Evolutionary conservation across 2,888 invertebrate genomes (phyloP).

Genomic region (Drosophila subsilvestris): DNA sequence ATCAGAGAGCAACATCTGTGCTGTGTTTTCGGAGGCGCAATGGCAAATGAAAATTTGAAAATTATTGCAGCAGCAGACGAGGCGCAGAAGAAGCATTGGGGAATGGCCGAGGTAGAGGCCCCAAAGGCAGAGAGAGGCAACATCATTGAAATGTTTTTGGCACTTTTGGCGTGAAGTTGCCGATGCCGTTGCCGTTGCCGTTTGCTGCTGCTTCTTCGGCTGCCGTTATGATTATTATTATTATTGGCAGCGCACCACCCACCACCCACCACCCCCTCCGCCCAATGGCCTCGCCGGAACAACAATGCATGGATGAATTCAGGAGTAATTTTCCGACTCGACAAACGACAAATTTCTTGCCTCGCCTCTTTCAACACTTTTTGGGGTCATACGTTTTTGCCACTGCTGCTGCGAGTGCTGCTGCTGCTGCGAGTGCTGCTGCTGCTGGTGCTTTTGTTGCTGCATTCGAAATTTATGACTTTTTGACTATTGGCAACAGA

Average conservation of each 20-base stretch:
- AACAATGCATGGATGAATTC: conserved; percentile 73
- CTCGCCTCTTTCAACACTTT: conserved; percentile 42
- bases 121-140: conserved; percentile 41
- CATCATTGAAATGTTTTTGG: conserved; percentile 76
- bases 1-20: conserved; percentile 66
- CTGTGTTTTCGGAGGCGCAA: conserved; percentile 58
- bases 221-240: conserved; percentile 76
- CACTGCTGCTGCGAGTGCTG: conserved; percentile 46
- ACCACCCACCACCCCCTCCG: background rate
- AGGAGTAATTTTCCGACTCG: conserved; percentile 45
- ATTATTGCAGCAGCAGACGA: conserved; percentile 74
- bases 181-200: conserved; percentile 26
- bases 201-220: background rate
- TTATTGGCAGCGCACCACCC: conserved; percentile 56
- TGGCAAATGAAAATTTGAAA: conserved; percentile 77
- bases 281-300: conserved; percentile 25
- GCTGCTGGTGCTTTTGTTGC: conserved; percentile 52
- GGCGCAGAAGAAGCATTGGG: background rate
- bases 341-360: conserved; percentile 61
- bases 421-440: conserved; percentile 38
- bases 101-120: conserved; percentile 23
- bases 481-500: conserved; percentile 81
- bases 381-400: conserved; percentile 36
- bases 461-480: conserved; percentile 72
- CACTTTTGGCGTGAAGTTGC: conserved; percentile 75